phyloP scores from a whole-genome alignment of 2,888 invertebrate species.

The Selenia dentaria region DNA sequence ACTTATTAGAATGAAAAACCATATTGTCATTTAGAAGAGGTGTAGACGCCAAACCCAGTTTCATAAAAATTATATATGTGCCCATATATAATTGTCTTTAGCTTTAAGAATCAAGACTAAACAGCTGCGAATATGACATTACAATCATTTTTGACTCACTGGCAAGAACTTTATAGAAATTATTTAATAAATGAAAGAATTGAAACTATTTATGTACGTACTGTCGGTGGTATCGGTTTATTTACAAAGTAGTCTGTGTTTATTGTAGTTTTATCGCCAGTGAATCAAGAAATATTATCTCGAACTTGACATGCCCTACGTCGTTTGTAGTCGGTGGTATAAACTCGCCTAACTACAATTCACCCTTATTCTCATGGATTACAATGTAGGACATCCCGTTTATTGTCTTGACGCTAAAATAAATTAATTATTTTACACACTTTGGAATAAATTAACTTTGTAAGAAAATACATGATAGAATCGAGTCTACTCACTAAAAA shows the following conservation, averaged over 20 bases:
- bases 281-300: constrained; percentile 21
- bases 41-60: constrained; percentile 31
- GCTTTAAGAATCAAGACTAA: constrained; percentile 11
- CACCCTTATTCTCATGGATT: background rate
- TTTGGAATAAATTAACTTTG: too few relatives aligned
- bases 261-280: constrained; percentile 6
- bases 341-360: constrained; percentile 29
- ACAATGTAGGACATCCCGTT: background rate
- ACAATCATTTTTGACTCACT: constrained; percentile 11
- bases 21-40: too few relatives aligned
- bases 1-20: too few relatives aligned
- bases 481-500: too few relatives aligned
- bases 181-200: background rate
- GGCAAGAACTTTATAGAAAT: constrained; percentile 11
- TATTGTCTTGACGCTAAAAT: too few relatives aligned
- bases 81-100: too few relatives aligned
- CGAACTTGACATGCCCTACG: constrained; percentile 20
- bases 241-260: constrained; percentile 5
- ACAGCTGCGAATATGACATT: constrained; percentile 12
- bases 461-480: too few relatives aligned
- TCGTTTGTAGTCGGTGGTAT: constrained; percentile 31
- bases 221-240: constrained; percentile 17
- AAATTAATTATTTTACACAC: too few relatives aligned
- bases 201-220: background rate
- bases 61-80: too few relatives aligned